phyloP scores from a whole-genome alignment of 2,888 invertebrate species.

The Deroplatys truncata region DNA sequence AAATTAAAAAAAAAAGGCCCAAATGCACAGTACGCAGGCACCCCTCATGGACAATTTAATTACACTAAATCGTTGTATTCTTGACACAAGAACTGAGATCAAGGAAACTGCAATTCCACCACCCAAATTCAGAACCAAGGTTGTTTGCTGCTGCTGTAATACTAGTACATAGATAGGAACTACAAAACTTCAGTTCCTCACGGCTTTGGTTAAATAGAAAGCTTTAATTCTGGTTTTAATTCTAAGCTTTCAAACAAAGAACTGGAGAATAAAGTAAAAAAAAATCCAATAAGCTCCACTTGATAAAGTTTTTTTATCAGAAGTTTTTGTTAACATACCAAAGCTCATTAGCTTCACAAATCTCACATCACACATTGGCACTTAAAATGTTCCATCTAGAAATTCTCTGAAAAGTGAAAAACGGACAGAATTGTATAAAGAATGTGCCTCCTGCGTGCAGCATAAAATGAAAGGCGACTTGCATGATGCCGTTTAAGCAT shows the following conservation, averaged over 20 bases:
- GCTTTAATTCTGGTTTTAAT: constrained; percentile 13
- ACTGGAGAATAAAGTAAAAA: neutral
- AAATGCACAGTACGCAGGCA: constrained; percentile 16
- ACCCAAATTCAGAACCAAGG: constrained; percentile 29
- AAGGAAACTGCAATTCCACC: constrained; percentile 42
- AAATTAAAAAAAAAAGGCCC: neutral
- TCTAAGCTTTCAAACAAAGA: constrained; percentile 13
- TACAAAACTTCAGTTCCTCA: constrained; percentile 34
- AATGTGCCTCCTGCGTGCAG: constrained; percentile 2
- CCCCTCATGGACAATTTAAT: constrained; percentile 32
- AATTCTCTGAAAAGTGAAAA: constrained; percentile 17
- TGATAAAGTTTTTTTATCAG: neutral
- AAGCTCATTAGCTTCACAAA: neutral
- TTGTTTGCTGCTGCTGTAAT: constrained; percentile 15
- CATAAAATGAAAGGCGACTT: neutral
- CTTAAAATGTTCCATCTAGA: constrained; percentile 18
- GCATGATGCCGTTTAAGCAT: neutral
- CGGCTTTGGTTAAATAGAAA: constrained; percentile 31
- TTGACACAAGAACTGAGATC: constrained; percentile 45
- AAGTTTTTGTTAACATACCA: neutral
- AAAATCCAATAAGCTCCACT: neutral
- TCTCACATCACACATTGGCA: constrained; percentile 12
- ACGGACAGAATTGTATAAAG: constrained; percentile 16
- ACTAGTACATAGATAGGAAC: constrained; percentile 35
- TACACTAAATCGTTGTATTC: constrained; percentile 40